Evolutionary conservation across 2,113 vertebrate species (phyloP).

Genomic region (Toxotes jaculatrix): DNA sequence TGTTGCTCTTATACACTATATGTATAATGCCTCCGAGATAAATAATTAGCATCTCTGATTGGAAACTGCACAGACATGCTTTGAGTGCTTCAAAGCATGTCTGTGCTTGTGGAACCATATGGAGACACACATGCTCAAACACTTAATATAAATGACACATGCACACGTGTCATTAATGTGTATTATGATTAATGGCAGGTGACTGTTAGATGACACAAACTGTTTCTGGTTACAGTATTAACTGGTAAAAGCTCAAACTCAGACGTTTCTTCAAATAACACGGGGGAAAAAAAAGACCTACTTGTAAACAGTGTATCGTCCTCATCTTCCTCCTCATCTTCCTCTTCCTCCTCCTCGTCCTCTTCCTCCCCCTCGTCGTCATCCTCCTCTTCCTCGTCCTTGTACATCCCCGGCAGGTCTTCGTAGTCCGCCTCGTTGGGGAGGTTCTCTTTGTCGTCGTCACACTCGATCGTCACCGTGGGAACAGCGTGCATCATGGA

Average conservation of each 20-base stretch:
- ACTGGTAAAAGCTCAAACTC: background rate
- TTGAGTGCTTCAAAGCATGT: background rate
- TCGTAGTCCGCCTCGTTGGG: constrained; percentile 90
- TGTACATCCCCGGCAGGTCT: constrained; percentile 89
- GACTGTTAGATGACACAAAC: background rate
- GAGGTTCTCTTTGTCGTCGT: constrained; percentile 97
- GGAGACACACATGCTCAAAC: constrained; percentile 5
- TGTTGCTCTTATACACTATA: background rate
- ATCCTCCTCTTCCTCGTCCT: constrained; percentile 90
- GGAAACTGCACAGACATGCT: background rate
- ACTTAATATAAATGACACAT: background rate
- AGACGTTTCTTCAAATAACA: background rate
- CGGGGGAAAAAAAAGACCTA: constrained; percentile 60
- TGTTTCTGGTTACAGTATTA: background rate
- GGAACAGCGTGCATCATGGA: constrained; percentile 93
- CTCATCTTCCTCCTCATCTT: constrained; percentile 88
- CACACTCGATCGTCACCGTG: constrained; percentile 93
- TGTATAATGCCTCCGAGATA: background rate
- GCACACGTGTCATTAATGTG: background rate
- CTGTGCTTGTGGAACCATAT: background rate
- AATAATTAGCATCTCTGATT: constrained; percentile 39
- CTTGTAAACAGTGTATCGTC: constrained; percentile 92
- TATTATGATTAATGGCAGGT: background rate
- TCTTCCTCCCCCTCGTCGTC: constrained; percentile 87
- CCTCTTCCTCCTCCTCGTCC: constrained; percentile 75